Percentiles rank a stretch among this genome's conserved stretches.
phyloP scores from a whole-genome alignment of 2,888 invertebrate genomes.

The Rhagophthalmus giganteus region DNA sequence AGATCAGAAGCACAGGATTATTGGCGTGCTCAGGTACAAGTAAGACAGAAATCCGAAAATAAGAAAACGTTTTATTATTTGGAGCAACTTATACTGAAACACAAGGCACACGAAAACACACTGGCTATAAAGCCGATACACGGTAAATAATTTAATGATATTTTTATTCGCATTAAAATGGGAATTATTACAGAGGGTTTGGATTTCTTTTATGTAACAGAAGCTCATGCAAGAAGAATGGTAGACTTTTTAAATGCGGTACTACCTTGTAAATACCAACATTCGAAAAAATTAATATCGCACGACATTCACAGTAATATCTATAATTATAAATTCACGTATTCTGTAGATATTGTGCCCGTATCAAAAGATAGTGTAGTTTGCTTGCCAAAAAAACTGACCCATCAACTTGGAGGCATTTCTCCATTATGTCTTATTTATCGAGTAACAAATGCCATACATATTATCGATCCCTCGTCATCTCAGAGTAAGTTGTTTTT shows the following conservation, averaged over 20 bases:
- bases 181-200: conserved; percentile 71
- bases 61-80: conserved; percentile 97
- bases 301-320: conserved; percentile 97
- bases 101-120: conserved; percentile 88
- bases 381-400: conserved; percentile 83
- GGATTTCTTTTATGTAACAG: conserved; percentile 91
- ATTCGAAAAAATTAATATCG: conserved; percentile 93
- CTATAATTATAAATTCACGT: conserved; percentile 95
- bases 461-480: conserved; percentile 88
- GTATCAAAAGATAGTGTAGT: conserved; percentile 93
- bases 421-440: conserved; percentile 85
- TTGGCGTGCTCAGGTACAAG: conserved; percentile 93
- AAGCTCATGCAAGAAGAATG: conserved; percentile 91
- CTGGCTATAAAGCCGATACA: conserved; percentile 84
- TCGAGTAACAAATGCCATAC: conserved; percentile 86
- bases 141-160: conserved; percentile 59
- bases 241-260: conserved; percentile 89
- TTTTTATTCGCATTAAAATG: conserved; percentile 2
- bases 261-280: conserved; percentile 84
- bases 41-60: conserved; percentile 84
- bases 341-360: conserved; percentile 93
- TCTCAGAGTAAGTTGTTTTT: conserved; percentile 70
- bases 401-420: conserved; percentile 85
- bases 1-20: conserved; percentile 95
- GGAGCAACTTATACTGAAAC: conserved; percentile 95